phyloP scores from a whole-genome alignment of 2,797 vertebrate species.

The Tolypeutes matacus region DNA sequence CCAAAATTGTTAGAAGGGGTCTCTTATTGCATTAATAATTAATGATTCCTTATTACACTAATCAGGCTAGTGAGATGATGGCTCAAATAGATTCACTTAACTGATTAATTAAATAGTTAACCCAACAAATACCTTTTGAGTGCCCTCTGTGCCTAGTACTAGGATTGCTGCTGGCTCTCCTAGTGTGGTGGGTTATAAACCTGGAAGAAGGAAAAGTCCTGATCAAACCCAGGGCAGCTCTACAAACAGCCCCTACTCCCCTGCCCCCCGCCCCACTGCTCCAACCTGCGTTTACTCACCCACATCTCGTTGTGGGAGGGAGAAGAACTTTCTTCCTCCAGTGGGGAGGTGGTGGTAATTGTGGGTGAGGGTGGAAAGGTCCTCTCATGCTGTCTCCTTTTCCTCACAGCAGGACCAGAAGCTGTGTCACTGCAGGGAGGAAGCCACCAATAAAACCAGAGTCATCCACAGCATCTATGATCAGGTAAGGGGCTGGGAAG shows the following conservation, averaged over 20 bases:
- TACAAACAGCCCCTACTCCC: neutral
- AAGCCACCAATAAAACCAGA: conserved; percentile 66
- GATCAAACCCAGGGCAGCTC: neutral
- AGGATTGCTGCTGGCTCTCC: neutral
- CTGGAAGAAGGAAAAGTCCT: neutral
- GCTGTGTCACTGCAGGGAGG: conserved; percentile 71
- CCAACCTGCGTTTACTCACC: neutral
- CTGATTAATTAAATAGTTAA: neutral
- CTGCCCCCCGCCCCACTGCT: too few relatives aligned
- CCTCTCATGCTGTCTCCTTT: neutral
- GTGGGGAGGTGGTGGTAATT: neutral
- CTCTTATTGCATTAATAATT: too few relatives aligned
- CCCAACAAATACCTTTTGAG: neutral
- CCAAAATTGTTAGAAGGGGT: neutral
- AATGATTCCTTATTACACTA: too few relatives aligned
- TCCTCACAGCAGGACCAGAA: conserved; percentile 50
- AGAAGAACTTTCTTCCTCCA: neutral
- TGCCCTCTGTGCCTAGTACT: neutral
- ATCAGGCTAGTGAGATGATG: neutral
- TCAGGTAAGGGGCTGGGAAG: conserved; percentile 65
- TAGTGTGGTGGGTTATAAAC: neutral
- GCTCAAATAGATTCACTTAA: neutral
- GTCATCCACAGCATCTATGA: conserved; percentile 69
- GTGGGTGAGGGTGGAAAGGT: neutral
- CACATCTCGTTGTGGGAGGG: neutral